Percentiles rank a stretch among this genome's conserved stretches.
Conservation (phyloP, 1,140 invertebrate species). For the Drosophila santomea region DNA sequence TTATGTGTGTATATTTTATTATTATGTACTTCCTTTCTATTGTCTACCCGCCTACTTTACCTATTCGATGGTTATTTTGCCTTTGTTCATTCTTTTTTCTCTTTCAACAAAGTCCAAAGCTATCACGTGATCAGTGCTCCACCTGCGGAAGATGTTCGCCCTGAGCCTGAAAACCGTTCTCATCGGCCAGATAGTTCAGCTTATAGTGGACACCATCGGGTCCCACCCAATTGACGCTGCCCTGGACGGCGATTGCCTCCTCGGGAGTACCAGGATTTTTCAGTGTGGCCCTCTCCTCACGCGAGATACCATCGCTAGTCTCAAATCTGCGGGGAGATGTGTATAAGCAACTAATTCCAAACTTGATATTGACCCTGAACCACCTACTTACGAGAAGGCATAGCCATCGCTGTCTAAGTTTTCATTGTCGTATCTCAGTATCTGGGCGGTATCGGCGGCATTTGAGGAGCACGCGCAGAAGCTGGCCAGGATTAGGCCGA, state of each 20-base stretch:
- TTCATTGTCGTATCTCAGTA: slow-evolving; percentile 85
- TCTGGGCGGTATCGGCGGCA: slow-evolving; percentile 76
- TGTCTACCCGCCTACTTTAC: slow-evolving; percentile 21
- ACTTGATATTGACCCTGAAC: slow-evolving; percentile 7
- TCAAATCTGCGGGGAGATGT: slow-evolving; percentile 85
- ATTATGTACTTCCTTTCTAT: slow-evolving; percentile 39
- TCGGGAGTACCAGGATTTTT: slow-evolving; percentile 85
- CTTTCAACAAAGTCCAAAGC: slow-evolving; percentile 23
- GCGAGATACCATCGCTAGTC: slow-evolving; percentile 88
- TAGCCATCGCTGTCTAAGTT: slow-evolving; percentile 82
- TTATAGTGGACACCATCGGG: slow-evolving; percentile 88
- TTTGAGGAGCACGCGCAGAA: slow-evolving; percentile 3
- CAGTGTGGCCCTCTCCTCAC: slow-evolving; percentile 87
- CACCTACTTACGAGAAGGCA: slow-evolving; percentile 85
- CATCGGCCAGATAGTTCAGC: slow-evolving; percentile 89
- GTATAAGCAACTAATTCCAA: neutral
- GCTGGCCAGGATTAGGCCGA: slow-evolving; percentile 24
- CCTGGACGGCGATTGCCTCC: slow-evolving; percentile 87
- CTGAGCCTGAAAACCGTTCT: slow-evolving; percentile 90
- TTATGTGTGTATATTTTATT: slow-evolving; percentile 23
- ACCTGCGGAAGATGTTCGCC: slow-evolving; percentile 86
- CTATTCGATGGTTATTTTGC: slow-evolving; percentile 37
- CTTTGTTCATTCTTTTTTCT: slow-evolving; percentile 11
- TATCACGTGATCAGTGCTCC: slow-evolving; percentile 84
- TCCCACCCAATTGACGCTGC: slow-evolving; percentile 88